These are phyloP conservation scores for Palythoa grandiflora DNA, from an alignment of 92 coral and sea anemone genomes.

Conservation along the genomic window DNA sequence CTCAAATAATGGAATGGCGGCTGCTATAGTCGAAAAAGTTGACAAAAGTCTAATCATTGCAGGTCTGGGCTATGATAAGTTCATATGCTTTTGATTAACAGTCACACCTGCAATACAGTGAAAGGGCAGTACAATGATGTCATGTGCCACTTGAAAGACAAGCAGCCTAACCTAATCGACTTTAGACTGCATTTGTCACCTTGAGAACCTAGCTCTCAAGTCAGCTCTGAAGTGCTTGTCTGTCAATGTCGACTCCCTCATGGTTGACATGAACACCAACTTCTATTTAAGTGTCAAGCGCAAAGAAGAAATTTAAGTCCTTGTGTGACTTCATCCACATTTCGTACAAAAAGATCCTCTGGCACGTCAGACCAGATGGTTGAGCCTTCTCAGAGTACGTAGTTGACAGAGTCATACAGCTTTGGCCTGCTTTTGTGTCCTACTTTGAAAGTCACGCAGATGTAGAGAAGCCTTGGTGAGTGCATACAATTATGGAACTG, in stretches of 20 bases:
- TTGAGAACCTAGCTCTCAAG: constrained; percentile 33
- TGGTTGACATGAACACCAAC: constrained; percentile 11
- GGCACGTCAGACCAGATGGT: constrained; percentile 3
- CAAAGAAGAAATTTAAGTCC: not conserved
- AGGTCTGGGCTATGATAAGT: constrained; percentile 10
- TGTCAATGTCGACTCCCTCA: constrained; percentile 34
- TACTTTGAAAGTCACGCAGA: constrained; percentile 17
- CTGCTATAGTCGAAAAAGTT: constrained; percentile 27
- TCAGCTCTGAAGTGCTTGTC: constrained; percentile 15
- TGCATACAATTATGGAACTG: constrained; percentile 3
- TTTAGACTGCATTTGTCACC: constrained; percentile 12
- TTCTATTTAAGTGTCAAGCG: constrained; percentile 12
- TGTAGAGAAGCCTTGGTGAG: not conserved
- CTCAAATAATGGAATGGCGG: constrained; percentile 26
- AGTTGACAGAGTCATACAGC: constrained; percentile 1
- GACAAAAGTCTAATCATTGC: not conserved
- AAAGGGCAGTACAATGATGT: constrained; percentile 34
- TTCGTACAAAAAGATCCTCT: not conserved
- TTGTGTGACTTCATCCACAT: constrained; percentile 10
- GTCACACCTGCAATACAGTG: constrained; percentile 4
- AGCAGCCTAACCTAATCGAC: constrained; percentile 1
- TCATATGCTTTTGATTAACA: constrained; percentile 2
- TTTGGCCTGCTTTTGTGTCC: constrained; percentile 6
- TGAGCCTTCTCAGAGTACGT: constrained; percentile 13
- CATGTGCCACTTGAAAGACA: constrained; percentile 4